phyloP scores from a whole-genome alignment of 2,888 invertebrate genomes.

The Drosophila tripunctata region DNA sequence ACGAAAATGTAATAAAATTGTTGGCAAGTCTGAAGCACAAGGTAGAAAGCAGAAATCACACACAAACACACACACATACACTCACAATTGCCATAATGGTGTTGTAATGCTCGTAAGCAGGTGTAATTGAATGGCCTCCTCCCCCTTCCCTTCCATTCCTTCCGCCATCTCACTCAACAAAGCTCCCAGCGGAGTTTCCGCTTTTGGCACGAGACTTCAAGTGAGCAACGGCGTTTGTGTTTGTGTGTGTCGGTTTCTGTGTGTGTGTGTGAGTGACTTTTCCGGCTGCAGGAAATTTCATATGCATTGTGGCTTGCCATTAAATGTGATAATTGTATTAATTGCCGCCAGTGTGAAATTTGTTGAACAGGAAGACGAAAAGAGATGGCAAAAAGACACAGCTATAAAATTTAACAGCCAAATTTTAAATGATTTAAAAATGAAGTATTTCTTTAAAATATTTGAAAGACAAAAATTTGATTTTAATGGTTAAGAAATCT shows the following conservation, averaged over 20 bases:
- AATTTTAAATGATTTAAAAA: background rate
- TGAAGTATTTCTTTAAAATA: background rate
- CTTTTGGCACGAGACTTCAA: conserved; percentile 61
- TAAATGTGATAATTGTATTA: conserved; percentile 74
- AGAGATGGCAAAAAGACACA: background rate
- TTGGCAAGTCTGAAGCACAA: conserved; percentile 57
- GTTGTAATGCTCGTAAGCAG: conserved; percentile 71
- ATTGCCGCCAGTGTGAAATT: conserved; percentile 51
- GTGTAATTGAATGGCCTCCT: conserved; percentile 73
- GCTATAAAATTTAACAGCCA: background rate
- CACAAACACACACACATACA: conserved; percentile 15
- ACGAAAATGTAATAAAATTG: conserved; percentile 77
- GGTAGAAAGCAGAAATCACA: conserved; percentile 27
- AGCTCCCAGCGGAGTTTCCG: conserved; percentile 47
- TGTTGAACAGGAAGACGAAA: conserved; percentile 11
- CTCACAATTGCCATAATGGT: conserved; percentile 39
- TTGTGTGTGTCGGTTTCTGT: conserved; percentile 16
- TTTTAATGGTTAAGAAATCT: background rate
- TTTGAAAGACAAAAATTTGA: background rate
- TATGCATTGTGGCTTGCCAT: conserved; percentile 68
- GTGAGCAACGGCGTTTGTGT: conserved; percentile 29
- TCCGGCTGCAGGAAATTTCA: conserved; percentile 53
- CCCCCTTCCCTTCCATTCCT: background rate
- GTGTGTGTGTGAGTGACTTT: conserved; percentile 23
- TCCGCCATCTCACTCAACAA: background rate